These are phyloP conservation scores for Pyrochroa serraticornis DNA, from an alignment of 2,888 invertebrate species.

Conservation along the genomic window DNA sequence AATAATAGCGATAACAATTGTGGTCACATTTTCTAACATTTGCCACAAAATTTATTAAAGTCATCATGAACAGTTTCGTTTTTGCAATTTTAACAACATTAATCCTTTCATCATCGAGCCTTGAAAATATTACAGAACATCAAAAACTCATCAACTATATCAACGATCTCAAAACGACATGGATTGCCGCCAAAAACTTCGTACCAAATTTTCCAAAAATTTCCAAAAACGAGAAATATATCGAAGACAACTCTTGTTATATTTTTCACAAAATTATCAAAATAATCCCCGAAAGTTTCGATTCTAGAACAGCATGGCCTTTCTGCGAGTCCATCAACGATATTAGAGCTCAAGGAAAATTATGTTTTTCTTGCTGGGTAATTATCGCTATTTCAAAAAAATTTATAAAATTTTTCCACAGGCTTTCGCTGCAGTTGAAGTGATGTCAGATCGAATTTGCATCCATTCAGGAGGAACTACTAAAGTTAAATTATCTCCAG, in stretches of 20 bases:
- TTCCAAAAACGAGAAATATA: neutral
- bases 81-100: no score
- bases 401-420: no score
- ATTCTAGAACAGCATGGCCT: constrained; percentile 79
- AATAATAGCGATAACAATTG: no score
- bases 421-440: constrained; percentile 82
- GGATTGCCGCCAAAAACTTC: constrained; percentile 83
- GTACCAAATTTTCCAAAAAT: constrained; percentile 59
- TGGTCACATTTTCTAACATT: no score
- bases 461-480: constrained; percentile 73
- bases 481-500: constrained; percentile 77
- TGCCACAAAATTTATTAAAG: no score
- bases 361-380: constrained; percentile 90
- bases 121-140: no score
- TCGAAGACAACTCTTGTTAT: neutral
- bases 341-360: constrained; percentile 76
- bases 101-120: no score
- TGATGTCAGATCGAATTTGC: constrained; percentile 85
- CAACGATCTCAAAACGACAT: constrained; percentile 69
- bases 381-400: no score
- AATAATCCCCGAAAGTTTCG: constrained; percentile 72
- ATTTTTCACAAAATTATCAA: neutral
- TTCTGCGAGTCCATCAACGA: constrained; percentile 79
- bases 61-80: no score
- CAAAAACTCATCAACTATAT: constrained; percentile 70